Evolutionary conservation across 2,888 invertebrate genomes (phyloP), one percentile per base, ranked within the genome.

Genomic region (Rotaria macrura): DNA sequence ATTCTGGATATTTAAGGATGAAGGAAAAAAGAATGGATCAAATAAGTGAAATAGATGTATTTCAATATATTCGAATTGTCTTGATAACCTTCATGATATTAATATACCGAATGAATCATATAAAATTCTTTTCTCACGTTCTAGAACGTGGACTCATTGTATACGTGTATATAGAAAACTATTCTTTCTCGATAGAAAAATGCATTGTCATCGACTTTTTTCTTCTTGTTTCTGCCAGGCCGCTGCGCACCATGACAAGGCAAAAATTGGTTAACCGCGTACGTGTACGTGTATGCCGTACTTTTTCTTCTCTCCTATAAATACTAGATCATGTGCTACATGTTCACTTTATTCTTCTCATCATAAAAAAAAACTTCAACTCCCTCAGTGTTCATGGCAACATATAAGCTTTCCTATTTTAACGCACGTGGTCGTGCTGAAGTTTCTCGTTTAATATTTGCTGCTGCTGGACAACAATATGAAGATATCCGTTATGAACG

Each of bases 371-470:
- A 43, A 5, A 43, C n/a, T n/a, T n/a, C n/a, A 29, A 57, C 29
- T n/a, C 1, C 57, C 4, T 4, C 29, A 14, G 84, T 85, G 85
- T 54, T 54, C 14, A n/a, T n/a, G n/a, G n/a, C n/a, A n/a, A 40
- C 84, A 23, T 93, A 93, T 89, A 92, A 92, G 89, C 89, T 93
- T 88, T 92, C 92, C 87, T 93, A 93, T 89, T 93, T 93, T 90
- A 92, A 93, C 88, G 91, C 92, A 23, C 91, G 93, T 84, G 93
- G 93, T 20, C 90, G 92, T 72, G 93, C 92, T 43, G 93, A 93
- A 89, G 92, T 92, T 88, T 92, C 92, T 87, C 91, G 93, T 79
- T 92, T 93, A 87, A 92, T 93, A 87, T 92, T 93, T 88, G 93
- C 92, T 47, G 92, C 92, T 88, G 92, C 92, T 17, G 92, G 92